phyloP scores from a whole-genome alignment of 2,888 invertebrate genomes.

The Patella depressa region DNA sequence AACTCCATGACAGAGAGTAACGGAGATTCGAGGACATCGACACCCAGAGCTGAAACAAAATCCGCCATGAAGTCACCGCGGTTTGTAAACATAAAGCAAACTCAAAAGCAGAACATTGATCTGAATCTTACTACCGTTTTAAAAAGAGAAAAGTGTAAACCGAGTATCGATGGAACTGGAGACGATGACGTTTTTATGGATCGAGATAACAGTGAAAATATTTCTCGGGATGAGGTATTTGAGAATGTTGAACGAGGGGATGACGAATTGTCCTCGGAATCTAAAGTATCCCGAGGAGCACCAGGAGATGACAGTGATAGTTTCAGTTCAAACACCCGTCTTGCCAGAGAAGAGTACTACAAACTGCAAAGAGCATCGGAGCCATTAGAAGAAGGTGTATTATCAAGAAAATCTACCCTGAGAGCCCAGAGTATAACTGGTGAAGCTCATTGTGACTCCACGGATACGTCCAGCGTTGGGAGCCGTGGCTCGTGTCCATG shows the following conservation, averaged over 20 bases:
- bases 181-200: constrained; percentile 1
- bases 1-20: neutral
- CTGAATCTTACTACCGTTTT: neutral
- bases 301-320: too few species aligned
- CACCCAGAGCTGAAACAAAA: neutral
- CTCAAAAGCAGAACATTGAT: neutral
- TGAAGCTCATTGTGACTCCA: neutral
- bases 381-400: neutral
- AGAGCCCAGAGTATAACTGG: neutral
- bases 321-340: too few species aligned
- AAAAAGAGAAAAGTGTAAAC: neutral
- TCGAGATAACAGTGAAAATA: too few species aligned
- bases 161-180: neutral
- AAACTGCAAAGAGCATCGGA: neutral
- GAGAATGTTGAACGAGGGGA: neutral
- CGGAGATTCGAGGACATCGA: neutral
- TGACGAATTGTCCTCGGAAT: too few species aligned
- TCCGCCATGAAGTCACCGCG: neutral
- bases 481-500: too few species aligned
- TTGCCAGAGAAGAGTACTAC: neutral
- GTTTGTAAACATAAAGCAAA: neutral
- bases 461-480: neutral
- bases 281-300: too few species aligned
- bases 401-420: neutral
- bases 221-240: neutral